A percentile compares a stretch with the other conserved stretches of the same genome.
These are phyloP conservation scores for Dugesia japonica DNA, from an alignment of 2,888 invertebrate genomes.

Conservation along the genomic window DNA sequence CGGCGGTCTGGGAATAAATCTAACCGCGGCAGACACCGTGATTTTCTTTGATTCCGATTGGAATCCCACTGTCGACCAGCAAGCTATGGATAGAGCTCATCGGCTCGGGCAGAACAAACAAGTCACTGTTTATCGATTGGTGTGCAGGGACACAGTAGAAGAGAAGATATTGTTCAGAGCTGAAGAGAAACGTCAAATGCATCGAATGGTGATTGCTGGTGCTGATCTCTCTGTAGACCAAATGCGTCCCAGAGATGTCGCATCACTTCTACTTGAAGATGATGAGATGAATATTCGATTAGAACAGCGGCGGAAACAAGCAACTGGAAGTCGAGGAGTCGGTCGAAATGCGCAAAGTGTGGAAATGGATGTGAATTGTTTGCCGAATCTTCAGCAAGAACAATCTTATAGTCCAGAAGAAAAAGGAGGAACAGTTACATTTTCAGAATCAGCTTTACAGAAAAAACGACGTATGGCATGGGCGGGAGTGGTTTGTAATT, in stretches of 20 bases:
- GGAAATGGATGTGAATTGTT: background rate
- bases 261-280: constrained; percentile 75
- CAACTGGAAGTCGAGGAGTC: background rate
- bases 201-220: constrained; percentile 88
- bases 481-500: constrained; percentile 23
- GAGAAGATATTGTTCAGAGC: constrained; percentile 81
- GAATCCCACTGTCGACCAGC: constrained; percentile 92
- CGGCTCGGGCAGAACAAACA: constrained; percentile 80
- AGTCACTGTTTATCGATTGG: constrained; percentile 80
- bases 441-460: background rate
- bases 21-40: constrained; percentile 87
- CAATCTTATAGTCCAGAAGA: background rate
- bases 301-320: background rate
- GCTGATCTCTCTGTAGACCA: constrained; percentile 84
- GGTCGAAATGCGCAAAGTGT: background rate
- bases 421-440: background rate
- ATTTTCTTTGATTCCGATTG: constrained; percentile 95
- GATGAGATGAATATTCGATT: constrained; percentile 62
- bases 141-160: constrained; percentile 87
- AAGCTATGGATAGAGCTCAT: constrained; percentile 90
- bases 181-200: constrained; percentile 83
- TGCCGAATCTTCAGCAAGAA: background rate
- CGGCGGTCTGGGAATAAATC: constrained; percentile 79
- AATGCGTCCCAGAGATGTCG: constrained; percentile 85
- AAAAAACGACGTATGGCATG: constrained; percentile 22